Evolutionary conservation across 2,113 vertebrate species (phyloP), one percentile per base, ranked within the genome.

Genomic region (Cnemophilus loriae): DNA sequence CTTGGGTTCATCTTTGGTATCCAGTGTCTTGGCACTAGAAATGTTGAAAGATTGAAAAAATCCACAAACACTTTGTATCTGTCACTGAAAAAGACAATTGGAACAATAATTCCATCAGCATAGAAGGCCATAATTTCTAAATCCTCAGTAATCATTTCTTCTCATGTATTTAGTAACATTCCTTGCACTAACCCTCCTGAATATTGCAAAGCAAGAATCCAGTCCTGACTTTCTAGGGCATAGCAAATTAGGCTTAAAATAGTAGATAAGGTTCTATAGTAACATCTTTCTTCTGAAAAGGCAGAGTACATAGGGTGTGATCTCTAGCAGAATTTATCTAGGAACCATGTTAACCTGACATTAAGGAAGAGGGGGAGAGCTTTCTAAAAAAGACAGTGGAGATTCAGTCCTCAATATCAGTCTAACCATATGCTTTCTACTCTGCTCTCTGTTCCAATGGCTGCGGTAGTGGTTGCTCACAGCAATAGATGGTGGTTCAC

Each of bases 41-140:
- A 99, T 0, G 98, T 99, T 47, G 99, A 99, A 96, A 99, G 98
- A 95, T 99, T 99, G 98, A 99, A 99, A 88, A 99, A 98, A 92
- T 99, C 99, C 96, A 99, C 99, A 76, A 99, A 99, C 24, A 99
- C 99, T 90, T 99, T 99, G 97, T 99, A 99, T 82, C 99, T 99
- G 96, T 99, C 99, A 92, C 99, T 99, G 97, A 35, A 95, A 95
- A 86, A 89, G 60, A 89, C 30, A 95, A 80, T 92, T 3, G 7
- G n/a, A 97, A 78, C 19, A 75, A 50, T 77, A 53, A 56, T 33
- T 67, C 11, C 14, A 23, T 9, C 13, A 9, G 33, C 47, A 14
- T 9, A 28, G 35, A 42, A 37, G 11, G 20, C 9, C 12, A 1
- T 49, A 30, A 46, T n/a, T 80, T 76, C 32, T 64, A 78, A 60